phyloP scores from a whole-genome alignment of 2,797 vertebrate species.

The Leuciscus waleckii region DNA sequence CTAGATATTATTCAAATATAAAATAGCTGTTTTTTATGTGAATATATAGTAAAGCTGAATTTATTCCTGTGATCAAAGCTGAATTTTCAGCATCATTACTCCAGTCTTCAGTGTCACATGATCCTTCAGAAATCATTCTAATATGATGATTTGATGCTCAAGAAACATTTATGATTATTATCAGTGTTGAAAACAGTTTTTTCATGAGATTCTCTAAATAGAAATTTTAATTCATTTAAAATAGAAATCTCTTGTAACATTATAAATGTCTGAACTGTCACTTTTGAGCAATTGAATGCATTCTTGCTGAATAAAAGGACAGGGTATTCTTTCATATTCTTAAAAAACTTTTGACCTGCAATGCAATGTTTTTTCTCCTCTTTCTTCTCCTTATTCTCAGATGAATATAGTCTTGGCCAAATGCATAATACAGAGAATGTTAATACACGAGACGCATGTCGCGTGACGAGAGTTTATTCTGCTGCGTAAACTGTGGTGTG shows the following conservation, averaged over 20 bases:
- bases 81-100: not conserved
- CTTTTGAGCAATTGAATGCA: not conserved
- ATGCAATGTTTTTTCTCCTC: not conserved
- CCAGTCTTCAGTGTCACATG: conserved; percentile 5
- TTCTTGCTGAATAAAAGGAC: not conserved
- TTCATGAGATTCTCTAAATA: not conserved
- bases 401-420: not conserved
- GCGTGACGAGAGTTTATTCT: conserved; percentile 16
- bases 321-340: not conserved
- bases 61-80: not conserved
- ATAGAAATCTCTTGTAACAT: not conserved
- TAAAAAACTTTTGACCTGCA: not conserved
- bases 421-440: not conserved
- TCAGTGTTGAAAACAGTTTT: not conserved
- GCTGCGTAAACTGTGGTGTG: conserved; percentile 13
- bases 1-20: not conserved
- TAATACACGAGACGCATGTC: not conserved
- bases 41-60: not conserved
- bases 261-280: not conserved
- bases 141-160: not conserved
- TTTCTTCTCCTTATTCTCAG: not conserved
- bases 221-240: not conserved
- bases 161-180: not conserved
- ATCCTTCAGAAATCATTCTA: not conserved
- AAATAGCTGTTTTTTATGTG: rapidly evolving